Conservation (phyloP, 2,113 vertebrate species). For the Gymnobelideus leadbeateri region DNA sequence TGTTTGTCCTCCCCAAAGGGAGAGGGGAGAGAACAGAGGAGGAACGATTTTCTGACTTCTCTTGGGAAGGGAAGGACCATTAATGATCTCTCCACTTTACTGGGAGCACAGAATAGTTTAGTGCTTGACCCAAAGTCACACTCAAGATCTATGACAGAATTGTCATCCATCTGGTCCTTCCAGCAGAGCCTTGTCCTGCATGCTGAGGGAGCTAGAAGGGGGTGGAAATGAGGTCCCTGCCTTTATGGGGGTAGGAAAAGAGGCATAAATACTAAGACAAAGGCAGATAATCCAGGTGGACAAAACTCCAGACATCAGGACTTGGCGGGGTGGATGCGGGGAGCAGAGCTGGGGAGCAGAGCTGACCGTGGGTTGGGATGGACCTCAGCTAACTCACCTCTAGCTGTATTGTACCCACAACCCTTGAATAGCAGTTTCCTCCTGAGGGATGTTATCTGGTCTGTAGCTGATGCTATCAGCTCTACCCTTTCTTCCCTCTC, state of each 20-base stretch:
- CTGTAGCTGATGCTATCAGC: background rate
- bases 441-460: background rate
- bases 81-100: background rate
- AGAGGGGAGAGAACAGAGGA: background rate
- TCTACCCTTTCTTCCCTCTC: background rate
- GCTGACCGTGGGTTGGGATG: background rate
- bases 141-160: slow-evolving; percentile 50
- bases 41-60: slow-evolving; percentile 6
- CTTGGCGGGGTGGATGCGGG: slow-evolving; percentile 40
- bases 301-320: background rate
- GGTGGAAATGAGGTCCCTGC: background rate
- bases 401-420: background rate
- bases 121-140: slow-evolving; percentile 43
- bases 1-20: background rate
- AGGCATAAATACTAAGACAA: background rate
- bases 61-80: slow-evolving; percentile 14
- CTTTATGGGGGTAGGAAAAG: background rate
- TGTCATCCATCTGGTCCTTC: background rate
- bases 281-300: slow-evolving; percentile 18
- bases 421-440: background rate
- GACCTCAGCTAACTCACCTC: background rate
- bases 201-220: background rate
- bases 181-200: background rate
- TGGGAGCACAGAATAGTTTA: slow-evolving; percentile 49
- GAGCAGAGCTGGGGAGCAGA: background rate